These are phyloP conservation scores for Poecilia latipinna DNA, from an alignment of 2,113 vertebrate species.

Conservation along the genomic window DNA sequence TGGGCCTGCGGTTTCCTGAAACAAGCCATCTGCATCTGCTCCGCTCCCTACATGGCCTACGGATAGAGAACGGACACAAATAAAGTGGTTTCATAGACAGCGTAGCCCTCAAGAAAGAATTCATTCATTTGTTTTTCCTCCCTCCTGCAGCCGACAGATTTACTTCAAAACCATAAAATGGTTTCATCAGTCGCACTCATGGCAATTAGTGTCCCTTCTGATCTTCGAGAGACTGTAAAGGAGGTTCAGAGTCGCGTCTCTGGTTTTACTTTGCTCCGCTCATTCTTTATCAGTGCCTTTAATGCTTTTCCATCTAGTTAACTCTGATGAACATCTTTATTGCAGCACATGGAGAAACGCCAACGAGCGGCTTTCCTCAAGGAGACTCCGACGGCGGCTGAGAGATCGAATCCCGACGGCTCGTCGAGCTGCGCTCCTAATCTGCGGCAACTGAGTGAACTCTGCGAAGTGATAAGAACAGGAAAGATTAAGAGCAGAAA, in stretches of 20 bases:
- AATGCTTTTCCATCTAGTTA: slow-evolving; percentile 7
- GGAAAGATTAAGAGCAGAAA: slow-evolving; percentile 31
- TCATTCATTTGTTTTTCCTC: slow-evolving; percentile 48
- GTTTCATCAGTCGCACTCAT: slow-evolving; percentile 41
- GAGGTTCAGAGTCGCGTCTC: not conserved
- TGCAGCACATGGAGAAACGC: slow-evolving; percentile 15
- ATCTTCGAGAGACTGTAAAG: slow-evolving; percentile 28
- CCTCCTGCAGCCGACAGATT: slow-evolving; percentile 39
- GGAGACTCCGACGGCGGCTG: slow-evolving; percentile 56
- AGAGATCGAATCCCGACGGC: slow-evolving; percentile 28
- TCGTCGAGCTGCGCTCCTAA: slow-evolving; percentile 46
- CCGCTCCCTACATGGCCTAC: slow-evolving; percentile 47
- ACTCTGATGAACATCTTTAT: slow-evolving; percentile 44
- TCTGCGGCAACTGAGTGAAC: slow-evolving; percentile 32
- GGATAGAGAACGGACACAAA: slow-evolving; percentile 62
- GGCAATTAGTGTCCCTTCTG: slow-evolving; percentile 41
- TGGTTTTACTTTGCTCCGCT: slow-evolving; percentile 9
- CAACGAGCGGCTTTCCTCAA: slow-evolving; percentile 46
- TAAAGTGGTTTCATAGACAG: slow-evolving; percentile 61
- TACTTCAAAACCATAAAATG: slow-evolving; percentile 49
- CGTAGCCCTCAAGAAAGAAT: slow-evolving; percentile 57
- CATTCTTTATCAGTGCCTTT: slow-evolving; percentile 5
- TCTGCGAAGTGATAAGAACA: slow-evolving; percentile 41
- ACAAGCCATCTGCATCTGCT: slow-evolving; percentile 76
- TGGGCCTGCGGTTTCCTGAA: slow-evolving; percentile 75